phyloP scores from a whole-genome alignment of 1,140 invertebrate species.

The Drosophila grimshawi region DNA sequence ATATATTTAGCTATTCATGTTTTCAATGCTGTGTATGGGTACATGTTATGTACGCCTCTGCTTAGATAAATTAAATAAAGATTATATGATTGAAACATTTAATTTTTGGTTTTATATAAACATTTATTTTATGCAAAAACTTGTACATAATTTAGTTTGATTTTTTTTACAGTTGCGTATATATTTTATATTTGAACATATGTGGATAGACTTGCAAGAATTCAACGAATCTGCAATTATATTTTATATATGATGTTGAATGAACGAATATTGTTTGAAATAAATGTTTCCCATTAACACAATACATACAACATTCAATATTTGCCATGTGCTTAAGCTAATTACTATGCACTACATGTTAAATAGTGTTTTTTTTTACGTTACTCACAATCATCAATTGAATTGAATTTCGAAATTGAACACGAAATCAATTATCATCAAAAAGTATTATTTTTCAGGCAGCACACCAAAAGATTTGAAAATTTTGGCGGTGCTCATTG shows the following conservation, averaged over 20 bases:
- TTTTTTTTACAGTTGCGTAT: constrained; percentile 53
- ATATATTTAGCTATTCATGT: not conserved
- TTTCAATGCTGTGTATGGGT: not conserved
- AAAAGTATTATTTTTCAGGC: constrained; percentile 37
- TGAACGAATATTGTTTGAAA: constrained; percentile 53
- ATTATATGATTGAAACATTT: not conserved
- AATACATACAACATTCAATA: constrained; percentile 56
- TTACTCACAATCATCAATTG: constrained; percentile 54
- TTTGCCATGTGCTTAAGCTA: constrained; percentile 46
- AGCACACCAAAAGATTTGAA: constrained; percentile 54
- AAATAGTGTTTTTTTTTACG: constrained; percentile 17
- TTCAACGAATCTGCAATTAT: constrained; percentile 31
- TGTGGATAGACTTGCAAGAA: constrained; percentile 33
- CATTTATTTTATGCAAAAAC: constrained; percentile 80
- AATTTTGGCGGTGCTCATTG: constrained; percentile 52
- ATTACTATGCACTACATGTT: constrained; percentile 34
- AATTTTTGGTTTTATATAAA: constrained; percentile 62
- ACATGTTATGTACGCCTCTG: not conserved
- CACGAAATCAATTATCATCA: constrained; percentile 42
- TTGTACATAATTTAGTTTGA: constrained; percentile 61
- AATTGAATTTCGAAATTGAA: constrained; percentile 44
- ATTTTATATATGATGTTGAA: constrained; percentile 1
- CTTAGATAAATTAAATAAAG: not conserved
- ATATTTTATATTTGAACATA: constrained; percentile 49
- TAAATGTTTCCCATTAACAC: constrained; percentile 42